phyloP scores from a whole-genome alignment of 2,797 vertebrate species.

The Cryptoprocta ferox region DNA sequence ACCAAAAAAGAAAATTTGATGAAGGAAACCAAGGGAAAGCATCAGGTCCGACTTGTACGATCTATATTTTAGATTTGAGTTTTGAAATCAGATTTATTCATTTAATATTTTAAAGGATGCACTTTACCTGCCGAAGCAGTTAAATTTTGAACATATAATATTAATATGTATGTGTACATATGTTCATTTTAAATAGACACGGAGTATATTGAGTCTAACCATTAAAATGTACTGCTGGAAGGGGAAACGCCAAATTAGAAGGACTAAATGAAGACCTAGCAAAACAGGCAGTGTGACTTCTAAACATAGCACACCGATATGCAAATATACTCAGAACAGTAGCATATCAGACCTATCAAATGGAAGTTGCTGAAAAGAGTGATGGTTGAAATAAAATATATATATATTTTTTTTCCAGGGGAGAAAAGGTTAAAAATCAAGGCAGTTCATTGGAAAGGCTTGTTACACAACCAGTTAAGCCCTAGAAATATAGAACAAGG shows the following conservation, averaged over 20 bases:
- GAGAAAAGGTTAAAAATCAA: neutral
- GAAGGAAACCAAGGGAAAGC: neutral
- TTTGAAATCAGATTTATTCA: neutral
- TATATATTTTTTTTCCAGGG: neutral
- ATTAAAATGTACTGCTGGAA: neutral
- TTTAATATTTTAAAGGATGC: neutral
- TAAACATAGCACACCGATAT: neutral
- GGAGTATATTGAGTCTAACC: neutral
- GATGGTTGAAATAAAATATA: neutral
- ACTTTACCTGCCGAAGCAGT: neutral
- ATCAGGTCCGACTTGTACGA: neutral
- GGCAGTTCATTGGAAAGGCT: neutral
- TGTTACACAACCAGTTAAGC: neutral
- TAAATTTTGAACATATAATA: neutral
- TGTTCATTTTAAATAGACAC: neutral
- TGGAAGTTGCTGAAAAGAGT: neutral
- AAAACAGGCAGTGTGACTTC: neutral
- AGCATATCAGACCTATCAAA: neutral
- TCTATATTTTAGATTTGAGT: neutral
- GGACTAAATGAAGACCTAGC: neutral
- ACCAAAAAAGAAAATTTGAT: neutral
- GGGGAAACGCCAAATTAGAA: neutral
- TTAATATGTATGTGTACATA: neutral
- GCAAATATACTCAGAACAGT: neutral
- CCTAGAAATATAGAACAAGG: neutral